Conservation (phyloP, 1,140 invertebrate species). For the Micrasema minimum region DNA sequence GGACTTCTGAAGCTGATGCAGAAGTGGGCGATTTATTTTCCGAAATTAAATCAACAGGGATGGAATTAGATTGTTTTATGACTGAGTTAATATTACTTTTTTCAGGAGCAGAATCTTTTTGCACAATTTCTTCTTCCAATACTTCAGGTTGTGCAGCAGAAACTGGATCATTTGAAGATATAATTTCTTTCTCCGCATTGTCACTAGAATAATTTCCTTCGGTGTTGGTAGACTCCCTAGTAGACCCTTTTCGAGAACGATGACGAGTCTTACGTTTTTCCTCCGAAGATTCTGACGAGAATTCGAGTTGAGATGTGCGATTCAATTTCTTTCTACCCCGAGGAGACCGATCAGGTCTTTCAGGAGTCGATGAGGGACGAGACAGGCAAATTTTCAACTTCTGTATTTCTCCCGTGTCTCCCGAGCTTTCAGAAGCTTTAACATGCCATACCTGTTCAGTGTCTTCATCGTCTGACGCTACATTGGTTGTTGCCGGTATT, state of each 20-base stretch:
- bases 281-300: conserved; percentile 38
- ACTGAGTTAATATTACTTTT: too few relatives aligned
- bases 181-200: conserved; percentile 8
- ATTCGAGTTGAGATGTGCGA: conserved; percentile 34
- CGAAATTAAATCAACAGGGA: too few relatives aligned
- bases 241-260: conserved; percentile 44
- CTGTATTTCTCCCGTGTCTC: conserved; percentile 46
- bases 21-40: too few relatives aligned
- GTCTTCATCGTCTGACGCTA: conserved; percentile 39
- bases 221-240: conserved; percentile 6
- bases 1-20: too few relatives aligned
- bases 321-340: conserved; percentile 36
- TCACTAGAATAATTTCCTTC: conserved; percentile 24
- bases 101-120: too few relatives aligned
- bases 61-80: too few relatives aligned
- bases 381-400: conserved; percentile 51
- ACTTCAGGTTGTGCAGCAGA: too few relatives aligned
- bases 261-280: conserved; percentile 40
- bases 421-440: conserved; percentile 44
- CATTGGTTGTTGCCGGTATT: neutral
- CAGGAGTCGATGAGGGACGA: conserved; percentile 38
- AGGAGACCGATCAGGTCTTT: conserved; percentile 39
- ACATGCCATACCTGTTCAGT: conserved; percentile 48
- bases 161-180: too few relatives aligned
- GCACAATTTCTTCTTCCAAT: too few relatives aligned